Percentiles rank a stretch among this genome's conserved stretches.
Conservation (phyloP, 1,140 invertebrate species). For the Tribolium castaneum region DNA sequence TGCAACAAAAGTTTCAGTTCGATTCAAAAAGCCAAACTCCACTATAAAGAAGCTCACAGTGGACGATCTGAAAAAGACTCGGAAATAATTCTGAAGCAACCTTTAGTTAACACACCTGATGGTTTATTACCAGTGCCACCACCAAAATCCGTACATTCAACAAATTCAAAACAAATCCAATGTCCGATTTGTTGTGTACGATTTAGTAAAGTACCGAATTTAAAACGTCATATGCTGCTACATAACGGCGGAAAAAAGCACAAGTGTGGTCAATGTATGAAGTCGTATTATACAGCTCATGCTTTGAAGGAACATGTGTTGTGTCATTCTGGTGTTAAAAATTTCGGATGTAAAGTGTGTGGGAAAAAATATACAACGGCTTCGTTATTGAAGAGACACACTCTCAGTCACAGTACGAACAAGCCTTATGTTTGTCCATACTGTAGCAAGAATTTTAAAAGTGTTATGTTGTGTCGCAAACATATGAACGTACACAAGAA, state of each 20-base stretch:
- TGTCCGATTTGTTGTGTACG: conserved; percentile 50
- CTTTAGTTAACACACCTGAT: conserved; percentile 46
- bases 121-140: conserved; percentile 24
- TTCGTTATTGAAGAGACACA: conserved; percentile 66
- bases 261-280: conserved; percentile 52
- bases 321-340: conserved; percentile 67
- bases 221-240: conserved; percentile 51
- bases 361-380: conserved; percentile 68
- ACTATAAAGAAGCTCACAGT: conserved; percentile 7
- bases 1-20: conserved; percentile 48
- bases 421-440: conserved; percentile 69
- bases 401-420: conserved; percentile 63
- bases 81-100: conserved; percentile 40
- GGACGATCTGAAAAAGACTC: conserved; percentile 18
- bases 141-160: neutral
- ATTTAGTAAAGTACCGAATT: conserved; percentile 50
- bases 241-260: conserved; percentile 52
- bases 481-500: conserved; percentile 78
- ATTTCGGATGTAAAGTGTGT: conserved; percentile 69
- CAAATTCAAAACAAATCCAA: conserved; percentile 37
- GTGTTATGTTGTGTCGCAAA: conserved; percentile 73
- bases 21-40: conserved; percentile 19
- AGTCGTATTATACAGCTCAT: conserved; percentile 51
- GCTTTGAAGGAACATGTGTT: conserved; percentile 66
- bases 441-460: conserved; percentile 79